Conservation (phyloP, 2,888 invertebrate species). For the Xestia c-nigrum region DNA sequence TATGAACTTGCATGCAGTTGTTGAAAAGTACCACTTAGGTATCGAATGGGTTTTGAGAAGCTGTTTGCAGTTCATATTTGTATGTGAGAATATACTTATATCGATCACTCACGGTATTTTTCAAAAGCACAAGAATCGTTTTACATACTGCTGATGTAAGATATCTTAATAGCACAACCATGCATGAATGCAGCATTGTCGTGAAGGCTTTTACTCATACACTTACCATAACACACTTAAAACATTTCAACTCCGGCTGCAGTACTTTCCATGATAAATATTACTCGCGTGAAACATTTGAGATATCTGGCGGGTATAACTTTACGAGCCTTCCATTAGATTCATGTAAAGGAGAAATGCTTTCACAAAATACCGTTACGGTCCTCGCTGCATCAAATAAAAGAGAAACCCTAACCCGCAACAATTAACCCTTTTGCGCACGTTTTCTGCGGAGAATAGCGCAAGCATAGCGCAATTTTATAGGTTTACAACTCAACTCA, state of each 20-base stretch:
- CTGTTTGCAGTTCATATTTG: neutral
- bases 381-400: constrained; percentile 78
- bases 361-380: constrained; percentile 84
- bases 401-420: constrained; percentile 82
- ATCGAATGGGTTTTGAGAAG: neutral
- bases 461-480: constrained; percentile 88
- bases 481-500: constrained; percentile 84
- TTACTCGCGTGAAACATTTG: constrained; percentile 75
- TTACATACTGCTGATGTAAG: constrained; percentile 17
- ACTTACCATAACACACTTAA: constrained; percentile 67
- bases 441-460: constrained; percentile 87
- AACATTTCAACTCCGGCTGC: constrained; percentile 65
- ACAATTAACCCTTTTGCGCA: constrained; percentile 87
- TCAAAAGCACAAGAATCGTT: constrained; percentile 17
- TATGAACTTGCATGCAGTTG: constrained; percentile 14
- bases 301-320: constrained; percentile 75
- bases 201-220: constrained; percentile 62
- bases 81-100: neutral
- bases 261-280: constrained; percentile 73
- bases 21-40: constrained; percentile 3
- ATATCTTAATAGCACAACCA: constrained; percentile 56
- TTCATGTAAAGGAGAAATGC: constrained; percentile 76
- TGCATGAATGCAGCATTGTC: constrained; percentile 56
- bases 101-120: constrained; percentile 7
- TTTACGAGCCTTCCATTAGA: constrained; percentile 78